Evolutionary conservation across 1,140 invertebrate species (phyloP).

Genomic region (Druon quercuslanigerum): DNA sequence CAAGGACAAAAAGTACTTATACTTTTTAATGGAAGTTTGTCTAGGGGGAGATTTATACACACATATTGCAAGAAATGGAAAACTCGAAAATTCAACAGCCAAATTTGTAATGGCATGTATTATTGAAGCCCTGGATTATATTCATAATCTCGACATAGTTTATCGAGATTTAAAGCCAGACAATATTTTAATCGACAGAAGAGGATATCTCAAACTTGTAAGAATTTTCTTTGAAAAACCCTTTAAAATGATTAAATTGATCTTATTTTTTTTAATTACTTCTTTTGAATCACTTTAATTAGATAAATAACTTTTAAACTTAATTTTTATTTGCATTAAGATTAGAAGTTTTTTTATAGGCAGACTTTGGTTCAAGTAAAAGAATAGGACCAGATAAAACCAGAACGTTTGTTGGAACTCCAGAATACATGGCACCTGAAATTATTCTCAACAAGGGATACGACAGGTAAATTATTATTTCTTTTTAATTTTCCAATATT

Average conservation of each 20-base stretch:
- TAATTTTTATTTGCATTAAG: neutral
- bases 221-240: conserved; percentile 29
- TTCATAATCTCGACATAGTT: conserved; percentile 85
- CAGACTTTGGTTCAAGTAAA: conserved; percentile 94
- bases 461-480: conserved; percentile 68
- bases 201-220: conserved; percentile 87
- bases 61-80: conserved; percentile 82
- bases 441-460: conserved; percentile 73
- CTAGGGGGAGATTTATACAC: conserved; percentile 93
- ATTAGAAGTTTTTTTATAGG: conserved; percentile 73
- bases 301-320: too few species aligned
- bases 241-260: too few species aligned
- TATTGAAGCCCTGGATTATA: conserved; percentile 85
- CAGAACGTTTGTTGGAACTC: conserved; percentile 93
- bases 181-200: conserved; percentile 84
- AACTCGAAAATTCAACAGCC: conserved; percentile 84
- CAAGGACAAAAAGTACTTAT: conserved; percentile 89
- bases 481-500: too few species aligned
- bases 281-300: too few species aligned
- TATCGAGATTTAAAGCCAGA: conserved; percentile 89
- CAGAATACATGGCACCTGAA: conserved; percentile 74
- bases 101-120: conserved; percentile 87
- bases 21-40: conserved; percentile 91
- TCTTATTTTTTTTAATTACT: neutral
- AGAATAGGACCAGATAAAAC: conserved; percentile 84